Percentiles rank a stretch among this genome's conserved stretches.
These are phyloP conservation scores for Helicoverpa armigera DNA, from an alignment of 1,140 invertebrate genomes.

Conservation along the genomic window DNA sequence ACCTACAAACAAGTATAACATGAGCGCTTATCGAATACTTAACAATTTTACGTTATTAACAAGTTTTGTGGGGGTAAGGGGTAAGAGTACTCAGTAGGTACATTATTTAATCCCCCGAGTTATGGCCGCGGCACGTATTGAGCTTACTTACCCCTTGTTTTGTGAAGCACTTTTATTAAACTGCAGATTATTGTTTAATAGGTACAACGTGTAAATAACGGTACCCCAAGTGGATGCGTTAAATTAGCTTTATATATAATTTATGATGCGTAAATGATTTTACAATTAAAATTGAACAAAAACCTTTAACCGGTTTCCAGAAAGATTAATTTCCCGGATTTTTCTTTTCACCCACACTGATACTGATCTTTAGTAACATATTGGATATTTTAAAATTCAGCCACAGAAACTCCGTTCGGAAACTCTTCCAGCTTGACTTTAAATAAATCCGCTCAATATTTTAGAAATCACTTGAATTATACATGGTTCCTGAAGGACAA, in stretches of 20 bases:
- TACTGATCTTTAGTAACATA: no score
- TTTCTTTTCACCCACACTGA: no score
- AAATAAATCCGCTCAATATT: slow-evolving; percentile 14
- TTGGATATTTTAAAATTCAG: background rate
- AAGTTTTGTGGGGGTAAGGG: slow-evolving; percentile 25
- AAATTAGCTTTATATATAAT: no score
- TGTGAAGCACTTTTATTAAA: slow-evolving; percentile 13
- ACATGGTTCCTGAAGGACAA: background rate
- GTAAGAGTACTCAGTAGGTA: slow-evolving; percentile 26
- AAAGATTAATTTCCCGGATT: no score
- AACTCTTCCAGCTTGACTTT: background rate
- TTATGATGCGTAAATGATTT: no score
- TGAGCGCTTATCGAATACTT: slow-evolving; percentile 2
- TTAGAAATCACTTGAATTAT: slow-evolving; percentile 17
- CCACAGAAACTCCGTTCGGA: background rate
- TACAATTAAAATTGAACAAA: no score
- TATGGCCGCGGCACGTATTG: slow-evolving; percentile 36
- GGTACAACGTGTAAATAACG: background rate
- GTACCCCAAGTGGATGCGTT: background rate
- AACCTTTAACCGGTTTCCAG: no score
- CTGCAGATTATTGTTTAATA: slow-evolving; percentile 6
- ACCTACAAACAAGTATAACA: background rate
- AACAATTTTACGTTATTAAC: slow-evolving; percentile 30
- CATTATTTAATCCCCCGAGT: slow-evolving; percentile 26
- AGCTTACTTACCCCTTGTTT: slow-evolving; percentile 32